Conservation (phyloP, 53 echinoderm and acorn worm genomes). For the Crossaster papposus region DNA sequence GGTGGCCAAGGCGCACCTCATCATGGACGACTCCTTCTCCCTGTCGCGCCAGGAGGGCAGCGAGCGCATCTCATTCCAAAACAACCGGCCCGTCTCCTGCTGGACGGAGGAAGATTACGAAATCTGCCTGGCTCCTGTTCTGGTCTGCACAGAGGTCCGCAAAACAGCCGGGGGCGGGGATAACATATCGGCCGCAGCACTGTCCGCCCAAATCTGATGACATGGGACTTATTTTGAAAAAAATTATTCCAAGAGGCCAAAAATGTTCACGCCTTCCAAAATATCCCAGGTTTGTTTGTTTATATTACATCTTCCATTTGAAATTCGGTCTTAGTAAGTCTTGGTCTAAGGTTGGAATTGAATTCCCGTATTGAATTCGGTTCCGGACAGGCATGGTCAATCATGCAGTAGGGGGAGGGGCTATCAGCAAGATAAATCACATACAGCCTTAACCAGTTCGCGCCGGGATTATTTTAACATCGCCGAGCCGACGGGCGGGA, state of each 20-base stretch:
- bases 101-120: slow-evolving; percentile 89
- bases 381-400: too few species aligned
- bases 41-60: slow-evolving; percentile 82
- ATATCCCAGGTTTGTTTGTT: neutral
- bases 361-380: too few species aligned
- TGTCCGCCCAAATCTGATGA: slow-evolving; percentile 81
- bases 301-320: neutral
- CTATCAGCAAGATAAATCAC: too few species aligned
- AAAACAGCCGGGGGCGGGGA: slow-evolving; percentile 93
- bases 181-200: slow-evolving; percentile 90
- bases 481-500: too few species aligned
- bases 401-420: too few species aligned
- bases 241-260: too few species aligned
- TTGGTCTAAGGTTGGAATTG: too few species aligned
- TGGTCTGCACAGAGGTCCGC: slow-evolving; percentile 87
- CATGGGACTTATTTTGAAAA: too few species aligned
- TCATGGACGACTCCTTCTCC: slow-evolving; percentile 97
- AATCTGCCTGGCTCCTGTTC: slow-evolving; percentile 90
- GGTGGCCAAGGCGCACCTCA: slow-evolving; percentile 73
- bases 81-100: slow-evolving; percentile 87
- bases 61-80: slow-evolving; percentile 68
- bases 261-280: neutral
- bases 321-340: neutral
- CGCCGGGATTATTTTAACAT: too few species aligned
- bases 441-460: too few species aligned